Evolutionary conservation across 92 coral and sea anemone genomes (phyloP), one percentile per base, ranked within the genome.

Genomic region (Paragorgia papillata): DNA sequence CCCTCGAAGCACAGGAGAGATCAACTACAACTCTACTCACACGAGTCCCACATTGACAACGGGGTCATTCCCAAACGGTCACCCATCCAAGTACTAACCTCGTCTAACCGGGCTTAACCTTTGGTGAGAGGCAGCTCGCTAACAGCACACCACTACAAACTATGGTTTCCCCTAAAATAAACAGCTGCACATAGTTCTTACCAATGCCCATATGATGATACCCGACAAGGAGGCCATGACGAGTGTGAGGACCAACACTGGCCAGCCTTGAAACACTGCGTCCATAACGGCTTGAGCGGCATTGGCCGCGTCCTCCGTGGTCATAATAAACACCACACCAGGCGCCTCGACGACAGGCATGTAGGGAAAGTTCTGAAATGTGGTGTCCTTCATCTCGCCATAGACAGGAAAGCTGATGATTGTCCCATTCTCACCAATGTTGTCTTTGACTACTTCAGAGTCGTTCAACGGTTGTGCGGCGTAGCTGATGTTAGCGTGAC

Each of bases 211-310:
- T 62, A 95, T 82, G 55, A 95, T 89, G 75, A 95, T 95, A 32
- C 99, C 99, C 9, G 99, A 95, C 68, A 95, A 76, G 10, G 97
- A 95, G 19, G 99, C 99, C 99, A 95, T 95, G 34, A 95, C 92
- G 18, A 95, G 85, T 26, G 99, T 95, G 32, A 95, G 83, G 30
- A 95, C 79, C 13, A 95, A 85, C 0, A 95, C 97, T 1, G 99
- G 99, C 99, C 99, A 95, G 1, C 99, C 99, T 61, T 95, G 99
- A 69, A 95, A 95, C 64, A 95, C 99, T 24, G 99, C 99, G 2
- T 86, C 89, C 99, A 95, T 95, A 75, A 95, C 99, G 8, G 99
- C 99, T 43, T 92, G 76, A 20, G 99, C 99, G 6, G 99, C 96
- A 40, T 85, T 90, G 9, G 96, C 88, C 7, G 99, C 77, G 59